Evolutionary conservation across 1,140 invertebrate species (phyloP), one percentile per base, ranked within the genome.

Genomic region (Conopomorpha cramerella): DNA sequence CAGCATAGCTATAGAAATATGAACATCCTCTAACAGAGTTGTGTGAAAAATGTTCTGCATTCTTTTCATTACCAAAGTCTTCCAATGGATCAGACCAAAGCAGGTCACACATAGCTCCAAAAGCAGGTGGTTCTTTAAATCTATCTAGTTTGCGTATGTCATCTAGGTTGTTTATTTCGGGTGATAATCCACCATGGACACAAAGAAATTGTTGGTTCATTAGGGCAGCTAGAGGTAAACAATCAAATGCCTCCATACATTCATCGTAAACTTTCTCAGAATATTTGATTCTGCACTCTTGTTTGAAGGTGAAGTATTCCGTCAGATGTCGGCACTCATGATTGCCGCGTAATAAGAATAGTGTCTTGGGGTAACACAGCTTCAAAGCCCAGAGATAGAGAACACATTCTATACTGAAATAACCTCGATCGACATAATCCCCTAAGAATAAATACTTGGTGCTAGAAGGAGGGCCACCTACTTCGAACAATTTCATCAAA

Each of bases 201-300:
- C 97, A 99, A 56, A 99, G 87, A 84, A 99, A 99, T 84, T 99
- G 98, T 85, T 99, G 95, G 83, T 99, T 99, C 96, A 99, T 99
- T 51, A 99, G 87, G 55, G 98, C 98, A 62, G 97, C 96, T 52
- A 99, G 84, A 46, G 98, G 98, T 78, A 99, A 86, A 83, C 96
- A 99, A 82, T 99, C 98, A 80, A 99, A 99, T 38, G 97, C 96
- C 61, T 99, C 96, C 98, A 99, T 99, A 83, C 97, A 99, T 46
- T 96, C 95, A 81, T 99, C 96, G 82, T 99, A 99, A 45, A 99
- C 95, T 71, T 92, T 89, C 81, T 99, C 96, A 62, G 96, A 98
- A 85, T 99, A 99, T 85, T 99, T 99, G 81, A 99, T 99, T 92
- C 97, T 92, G 93, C 97, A 99, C 91, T 99, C 98, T 86, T 99